phyloP scores from a whole-genome alignment of 2,113 vertebrate genomes.

The Pogona vitticeps region DNA sequence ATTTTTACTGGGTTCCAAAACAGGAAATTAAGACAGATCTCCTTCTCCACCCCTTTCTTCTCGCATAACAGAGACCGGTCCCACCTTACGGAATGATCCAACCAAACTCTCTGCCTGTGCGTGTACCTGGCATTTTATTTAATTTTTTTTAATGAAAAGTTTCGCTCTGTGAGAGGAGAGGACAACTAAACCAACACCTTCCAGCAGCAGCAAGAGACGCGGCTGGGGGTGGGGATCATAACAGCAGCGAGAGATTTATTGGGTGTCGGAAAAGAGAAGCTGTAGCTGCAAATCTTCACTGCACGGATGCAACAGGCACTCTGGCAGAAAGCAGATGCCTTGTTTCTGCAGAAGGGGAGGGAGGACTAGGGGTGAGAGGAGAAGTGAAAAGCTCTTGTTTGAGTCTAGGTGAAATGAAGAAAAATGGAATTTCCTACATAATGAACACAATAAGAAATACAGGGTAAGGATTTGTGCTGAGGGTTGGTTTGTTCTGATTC shows the following conservation, averaged over 20 bases:
- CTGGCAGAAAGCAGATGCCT: slow-evolving; percentile 46
- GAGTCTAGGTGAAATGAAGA: not conserved
- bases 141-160: not conserved
- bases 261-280: slow-evolving; percentile 56
- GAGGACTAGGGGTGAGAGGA: not conserved
- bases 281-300: not conserved
- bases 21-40: slow-evolving; percentile 49
- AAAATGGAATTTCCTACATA: not conserved
- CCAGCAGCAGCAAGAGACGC: slow-evolving; percentile 30
- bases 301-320: slow-evolving; percentile 16
- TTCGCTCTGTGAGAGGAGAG: slow-evolving; percentile 44
- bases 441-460: not conserved
- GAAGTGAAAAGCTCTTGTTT: not conserved
- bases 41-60: not conserved
- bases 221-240: slow-evolving; percentile 37
- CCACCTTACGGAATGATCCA: slow-evolving; percentile 10
- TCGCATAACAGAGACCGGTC: slow-evolving; percentile 19
- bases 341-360: not conserved
- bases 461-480: slow-evolving; percentile 6
- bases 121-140: not conserved
- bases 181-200: slow-evolving; percentile 22
- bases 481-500: not conserved
- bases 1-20: slow-evolving; percentile 34
- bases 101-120: not conserved
- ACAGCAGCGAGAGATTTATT: slow-evolving; percentile 58